Conservation (phyloP, 1,140 invertebrate species). For the Calliopsis andreniformis region DNA sequence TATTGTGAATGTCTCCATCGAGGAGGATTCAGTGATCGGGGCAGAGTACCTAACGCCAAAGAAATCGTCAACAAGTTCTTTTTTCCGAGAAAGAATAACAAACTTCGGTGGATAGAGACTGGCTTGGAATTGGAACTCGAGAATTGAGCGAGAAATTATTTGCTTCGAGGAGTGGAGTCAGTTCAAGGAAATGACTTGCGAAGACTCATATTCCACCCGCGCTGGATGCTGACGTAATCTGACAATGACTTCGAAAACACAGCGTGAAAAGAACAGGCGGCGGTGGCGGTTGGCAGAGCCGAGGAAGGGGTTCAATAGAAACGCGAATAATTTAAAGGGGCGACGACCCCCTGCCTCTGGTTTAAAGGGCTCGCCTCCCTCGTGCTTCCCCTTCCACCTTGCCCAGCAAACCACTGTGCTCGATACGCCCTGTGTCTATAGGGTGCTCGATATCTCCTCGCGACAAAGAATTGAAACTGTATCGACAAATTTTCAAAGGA, state of each 20-base stretch:
- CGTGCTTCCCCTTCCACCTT: background rate
- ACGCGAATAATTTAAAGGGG: constrained; percentile 67
- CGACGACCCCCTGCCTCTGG: constrained; percentile 65
- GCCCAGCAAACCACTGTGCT: constrained; percentile 5
- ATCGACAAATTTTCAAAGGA: too few relatives aligned
- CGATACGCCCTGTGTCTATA: constrained; percentile 22
- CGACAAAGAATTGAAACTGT: too few relatives aligned
- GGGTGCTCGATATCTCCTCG: constrained; percentile 12
- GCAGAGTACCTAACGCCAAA: too few relatives aligned
- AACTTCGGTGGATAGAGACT: background rate
- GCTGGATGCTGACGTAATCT: constrained; percentile 37
- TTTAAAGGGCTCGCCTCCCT: constrained; percentile 68
- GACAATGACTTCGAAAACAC: constrained; percentile 55
- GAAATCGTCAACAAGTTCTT: too few relatives aligned
- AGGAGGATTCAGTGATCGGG: too few relatives aligned
- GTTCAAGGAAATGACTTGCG: background rate
- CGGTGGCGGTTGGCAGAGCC: constrained; percentile 1
- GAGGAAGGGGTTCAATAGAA: constrained; percentile 44
- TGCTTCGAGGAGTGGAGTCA: background rate
- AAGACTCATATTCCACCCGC: constrained; percentile 16
- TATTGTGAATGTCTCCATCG: background rate
- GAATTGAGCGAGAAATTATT: background rate
- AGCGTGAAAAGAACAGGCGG: constrained; percentile 30
- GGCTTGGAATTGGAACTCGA: too few relatives aligned
- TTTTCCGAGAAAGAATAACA: too few relatives aligned